Evolutionary conservation across 2,888 invertebrate genomes (phyloP).

Genomic region (Philopedon plagiatum): DNA sequence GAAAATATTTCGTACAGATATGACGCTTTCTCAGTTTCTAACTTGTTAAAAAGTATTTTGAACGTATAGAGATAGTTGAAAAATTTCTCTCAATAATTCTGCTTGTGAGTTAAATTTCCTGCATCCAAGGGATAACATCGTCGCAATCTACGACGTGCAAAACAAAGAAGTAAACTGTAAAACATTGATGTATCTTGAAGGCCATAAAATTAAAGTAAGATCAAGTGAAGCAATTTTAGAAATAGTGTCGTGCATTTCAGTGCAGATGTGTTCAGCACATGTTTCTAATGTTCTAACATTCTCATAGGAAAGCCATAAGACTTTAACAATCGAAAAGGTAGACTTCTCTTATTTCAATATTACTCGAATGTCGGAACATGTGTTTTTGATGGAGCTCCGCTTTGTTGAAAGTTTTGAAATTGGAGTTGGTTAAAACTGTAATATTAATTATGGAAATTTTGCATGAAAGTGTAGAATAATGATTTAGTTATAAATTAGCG

Average conservation of each 20-base stretch:
- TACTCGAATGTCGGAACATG: constrained; percentile 32
- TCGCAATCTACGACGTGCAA: not conserved
- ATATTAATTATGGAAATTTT: constrained; percentile 42
- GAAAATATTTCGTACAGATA: no score
- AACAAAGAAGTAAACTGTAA: constrained; percentile 12
- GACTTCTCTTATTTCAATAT: constrained; percentile 39
- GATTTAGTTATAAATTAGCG: constrained; percentile 8
- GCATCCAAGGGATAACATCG: no score
- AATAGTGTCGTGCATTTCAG: constrained; percentile 36
- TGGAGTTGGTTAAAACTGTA: constrained; percentile 21
- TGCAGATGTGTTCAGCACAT: constrained; percentile 45
- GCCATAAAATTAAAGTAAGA: constrained; percentile 40
- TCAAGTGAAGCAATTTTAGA: constrained; percentile 33
- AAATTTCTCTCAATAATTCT: no score
- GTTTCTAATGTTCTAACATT: constrained; percentile 47
- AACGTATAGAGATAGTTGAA: no score
- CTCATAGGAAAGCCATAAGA: constrained; percentile 45
- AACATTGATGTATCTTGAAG: constrained; percentile 21
- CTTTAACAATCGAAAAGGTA: constrained; percentile 43
- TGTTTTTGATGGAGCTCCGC: constrained; percentile 43
- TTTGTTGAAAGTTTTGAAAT: constrained; percentile 23
- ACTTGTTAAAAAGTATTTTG: no score
- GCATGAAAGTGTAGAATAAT: not conserved
- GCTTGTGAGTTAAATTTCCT: no score
- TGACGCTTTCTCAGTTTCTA: no score